Percentiles rank a stretch among this genome's conserved stretches.
phyloP scores from a whole-genome alignment of 2,113 vertebrate species.

The Mus pahari region DNA sequence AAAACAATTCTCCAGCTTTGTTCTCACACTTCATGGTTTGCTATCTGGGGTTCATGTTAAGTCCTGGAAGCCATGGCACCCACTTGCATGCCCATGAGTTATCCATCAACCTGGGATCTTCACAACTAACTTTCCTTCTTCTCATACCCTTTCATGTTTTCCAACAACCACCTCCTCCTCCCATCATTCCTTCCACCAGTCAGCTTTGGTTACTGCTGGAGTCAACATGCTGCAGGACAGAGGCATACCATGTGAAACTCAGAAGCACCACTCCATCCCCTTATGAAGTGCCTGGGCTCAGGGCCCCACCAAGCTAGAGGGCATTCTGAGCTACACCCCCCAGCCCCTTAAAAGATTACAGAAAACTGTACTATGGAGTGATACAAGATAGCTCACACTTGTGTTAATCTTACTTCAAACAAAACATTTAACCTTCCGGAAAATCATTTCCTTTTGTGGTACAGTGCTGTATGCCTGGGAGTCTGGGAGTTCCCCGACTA shows the following conservation, averaged over 20 bases:
- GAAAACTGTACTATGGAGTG: background rate
- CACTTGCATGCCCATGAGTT: background rate
- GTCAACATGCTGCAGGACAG: background rate
- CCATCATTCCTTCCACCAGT: conserved; percentile 35
- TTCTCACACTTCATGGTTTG: background rate
- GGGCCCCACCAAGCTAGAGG: background rate
- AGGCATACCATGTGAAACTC: conserved; percentile 10
- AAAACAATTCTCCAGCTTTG: conserved; percentile 6
- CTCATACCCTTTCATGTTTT: conserved; percentile 15
- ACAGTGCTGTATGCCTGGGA: background rate
- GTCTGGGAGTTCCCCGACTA: background rate
- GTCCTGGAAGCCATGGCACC: background rate
- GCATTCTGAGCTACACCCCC: no score
- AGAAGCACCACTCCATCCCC: background rate
- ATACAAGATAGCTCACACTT: background rate
- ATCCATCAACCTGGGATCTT: background rate
- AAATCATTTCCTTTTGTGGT: background rate
- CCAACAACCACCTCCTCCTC: background rate
- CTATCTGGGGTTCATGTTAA: conserved; percentile 1
- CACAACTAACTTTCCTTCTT: conserved; percentile 25
- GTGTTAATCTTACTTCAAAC: conserved; percentile 4
- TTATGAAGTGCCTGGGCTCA: background rate
- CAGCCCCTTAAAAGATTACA: background rate
- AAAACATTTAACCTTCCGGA: conserved; percentile 7
- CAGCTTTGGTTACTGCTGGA: background rate